Percentiles rank a stretch among this genome's conserved stretches.
These are phyloP conservation scores for Pandemis corylana DNA, from an alignment of 2,888 invertebrate species.

Conservation along the genomic window DNA sequence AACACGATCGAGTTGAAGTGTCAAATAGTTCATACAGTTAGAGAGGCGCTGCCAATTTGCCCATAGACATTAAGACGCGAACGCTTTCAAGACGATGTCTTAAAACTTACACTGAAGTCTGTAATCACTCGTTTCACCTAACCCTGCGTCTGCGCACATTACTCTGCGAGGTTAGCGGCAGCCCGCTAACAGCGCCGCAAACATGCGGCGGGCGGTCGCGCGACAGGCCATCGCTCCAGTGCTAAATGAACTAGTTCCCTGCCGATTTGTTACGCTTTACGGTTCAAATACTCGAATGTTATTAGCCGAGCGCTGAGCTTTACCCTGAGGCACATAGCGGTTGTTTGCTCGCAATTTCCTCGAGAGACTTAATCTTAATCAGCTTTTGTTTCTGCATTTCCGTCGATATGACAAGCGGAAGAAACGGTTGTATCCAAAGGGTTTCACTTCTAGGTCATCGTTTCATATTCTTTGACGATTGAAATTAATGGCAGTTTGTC, in stretches of 20 bases:
- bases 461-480: too few species aligned
- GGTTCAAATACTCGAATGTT: background rate
- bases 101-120: background rate
- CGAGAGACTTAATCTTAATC: too few species aligned
- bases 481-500: too few species aligned
- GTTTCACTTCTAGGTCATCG: too few species aligned
- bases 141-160: slow-evolving; percentile 15
- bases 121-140: background rate
- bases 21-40: too few species aligned
- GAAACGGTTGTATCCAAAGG: too few species aligned
- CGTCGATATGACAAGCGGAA: too few species aligned
- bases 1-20: too few species aligned
- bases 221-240: slow-evolving; percentile 76
- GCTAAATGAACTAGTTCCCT: slow-evolving; percentile 80
- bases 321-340: background rate
- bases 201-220: slow-evolving; percentile 76
- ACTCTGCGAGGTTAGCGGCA: slow-evolving; percentile 69
- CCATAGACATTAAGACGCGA: too few species aligned
- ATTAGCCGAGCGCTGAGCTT: background rate
- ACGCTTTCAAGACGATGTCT: background rate
- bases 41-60: too few species aligned
- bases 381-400: too few species aligned
- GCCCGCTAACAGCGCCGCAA: slow-evolving; percentile 76
- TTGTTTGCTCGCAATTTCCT: background rate
- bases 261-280: slow-evolving; percentile 39